Base-by-base conservation (phyloP, 2,888 invertebrate species). In the Amorpha juglandis region DNA sequence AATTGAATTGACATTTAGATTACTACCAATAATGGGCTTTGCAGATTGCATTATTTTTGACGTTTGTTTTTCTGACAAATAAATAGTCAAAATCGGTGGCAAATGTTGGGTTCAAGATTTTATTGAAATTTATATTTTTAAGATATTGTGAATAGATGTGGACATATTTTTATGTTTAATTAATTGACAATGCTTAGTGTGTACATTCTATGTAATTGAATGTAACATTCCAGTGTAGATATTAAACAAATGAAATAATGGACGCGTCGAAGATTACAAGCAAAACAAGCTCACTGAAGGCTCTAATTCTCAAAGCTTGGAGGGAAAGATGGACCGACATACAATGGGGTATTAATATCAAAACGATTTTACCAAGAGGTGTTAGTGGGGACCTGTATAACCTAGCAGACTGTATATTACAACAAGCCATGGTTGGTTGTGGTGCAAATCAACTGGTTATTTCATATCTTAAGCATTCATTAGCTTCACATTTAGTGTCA, bases 301-400 rank as follows among this genome's bases (percentile, higher is more conserved):
- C 97, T 68, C 91, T 97, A 35, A 93, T 98, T 74, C 90, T 98
- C 67, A 95, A 96, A 84, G 99, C 98, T 62, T 99, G 99, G 99
- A 95, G 98, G 76, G 98, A 99, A 90, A 94, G 99, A 69, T 99
- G 99, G 99, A 96, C 97, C 0, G 98, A 98, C 87, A 95, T 98
- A 55, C 98, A 98, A 89, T 99, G 98, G 98, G 98, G 98, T 50
- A 98, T 98, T 74, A 97, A 98, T 81, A 97, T 99, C 66, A 98
- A 98, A 94, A 97, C 97, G n/a, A 97, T 97, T 73, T 89, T 97
- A 69, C 98, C 98, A 0, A 93, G 97, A 83, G 97, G 98, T n/a
- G 97, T 98, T 0, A 97, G 97, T 81, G 98, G 98, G n/a, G 98
- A 98, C 92, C 96, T 97, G n/a, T 97, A 97, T 84, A 97, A 98